Base-by-base conservation (phyloP, 1,140 invertebrate species). In the Penaeus indicus region DNA sequence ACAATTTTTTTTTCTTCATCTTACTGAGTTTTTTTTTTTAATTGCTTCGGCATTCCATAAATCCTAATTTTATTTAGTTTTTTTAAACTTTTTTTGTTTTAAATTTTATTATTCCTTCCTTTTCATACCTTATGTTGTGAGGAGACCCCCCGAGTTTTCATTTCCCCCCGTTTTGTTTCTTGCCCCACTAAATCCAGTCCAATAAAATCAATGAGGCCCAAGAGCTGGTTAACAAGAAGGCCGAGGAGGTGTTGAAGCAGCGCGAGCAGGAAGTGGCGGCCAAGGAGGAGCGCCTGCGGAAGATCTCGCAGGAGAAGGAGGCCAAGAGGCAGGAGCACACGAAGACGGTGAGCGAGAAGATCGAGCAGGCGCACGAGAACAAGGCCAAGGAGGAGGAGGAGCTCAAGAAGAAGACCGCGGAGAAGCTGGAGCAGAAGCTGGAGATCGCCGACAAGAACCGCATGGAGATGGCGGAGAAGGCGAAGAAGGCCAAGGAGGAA, bases 401-500 rank as follows among this genome's bases (percentile, higher is more conserved):
- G 61, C 62, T 88, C 22, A 85, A 85, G 38, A 91, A 91, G 86
- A 87, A 90, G 77, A 84, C 80, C 19, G 54, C 62, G 47, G 89
- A 90, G 32, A 90, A 90, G 63, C 21, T 90, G 38, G 87, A 83
- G 47, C 86, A 85, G 19, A 91, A 90, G 85, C 90, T 88, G 69
- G 91, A 77, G 89, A 78, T 79, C 19, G 90, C 88, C 72, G 88
- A 90, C 32, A 86, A 89, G 82, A 91, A 88, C 32, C 87, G 88
- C 19, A 78, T 88, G 72, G 75, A 84, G 42, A n/a, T 42, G 16
- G 75, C 79, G 67, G 77, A 87, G 63, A 86, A 75, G 85, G 89
- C 86, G 79, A 90, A 63, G 77, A 86, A 90, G 32, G 75, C 78
- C 32, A 67, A 84, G 18, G 87, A 84, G 72, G 84, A 88, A 78